Base-by-base conservation (phyloP, 1,140 invertebrate species). In the Drosophila cardini region DNA sequence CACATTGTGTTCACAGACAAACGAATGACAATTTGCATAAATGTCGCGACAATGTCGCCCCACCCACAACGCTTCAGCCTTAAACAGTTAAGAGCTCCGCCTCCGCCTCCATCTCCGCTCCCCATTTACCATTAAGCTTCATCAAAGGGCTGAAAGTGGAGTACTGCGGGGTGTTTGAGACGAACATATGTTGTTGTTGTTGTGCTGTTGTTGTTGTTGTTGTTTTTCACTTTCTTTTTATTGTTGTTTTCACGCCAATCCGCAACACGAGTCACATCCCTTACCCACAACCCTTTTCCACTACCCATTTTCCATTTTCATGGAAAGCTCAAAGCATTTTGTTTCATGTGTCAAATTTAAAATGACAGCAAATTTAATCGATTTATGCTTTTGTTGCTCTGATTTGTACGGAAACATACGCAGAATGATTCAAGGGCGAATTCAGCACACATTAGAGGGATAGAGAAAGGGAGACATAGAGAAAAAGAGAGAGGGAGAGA, bases 351-450 rank as follows among this genome's bases (percentile, higher is more conserved):
- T 81, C 80, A 84, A 90, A 81, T 90, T 84, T 90, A 85, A 89
- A 90, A 90, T 81, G 85, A 89, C 84, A 90, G 85, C 75, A 81
- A 81, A 75, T 84, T 84, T 90, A 90, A 85, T 81, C 85, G 80
- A 90, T 90, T 81, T 79, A 90, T 81, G 65, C 68, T 53, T 73
- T 81, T 85, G 81, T 77, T 80, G 60, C 46, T 60, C 74, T 82
- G 62, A 72, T 76, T 79, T 61, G 21, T 26, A 38, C 60, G 68
- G 63, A 78, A 50, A 30, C 46, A 10, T 11, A 50, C 18, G 18
- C 10, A 13, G 10, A 50, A 1, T 30, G 48, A 26, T 34, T 52
- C n/a, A 52, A 36, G 52, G 32, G 38, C 10, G 11, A 1, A 13
- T 3, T 26, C 21, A 26, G 21, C 21, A 21, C 21, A 21, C 21